Conservation (phyloP, 2,113 vertebrate genomes). For the Barbus barbus region DNA sequence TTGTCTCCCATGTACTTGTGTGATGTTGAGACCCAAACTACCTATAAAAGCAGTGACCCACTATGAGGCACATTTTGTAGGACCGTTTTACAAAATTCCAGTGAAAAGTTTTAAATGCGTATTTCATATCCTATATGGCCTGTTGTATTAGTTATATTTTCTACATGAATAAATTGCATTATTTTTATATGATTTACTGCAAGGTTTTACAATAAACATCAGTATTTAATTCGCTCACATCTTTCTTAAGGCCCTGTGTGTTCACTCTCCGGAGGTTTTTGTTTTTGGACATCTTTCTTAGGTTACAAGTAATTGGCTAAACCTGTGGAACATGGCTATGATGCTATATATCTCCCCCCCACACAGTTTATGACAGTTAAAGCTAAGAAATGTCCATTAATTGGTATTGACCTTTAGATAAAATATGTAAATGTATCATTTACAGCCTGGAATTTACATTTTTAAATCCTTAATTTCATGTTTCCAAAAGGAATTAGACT, state of each 20-base stretch:
- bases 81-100: background rate
- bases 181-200: constrained; percentile 57
- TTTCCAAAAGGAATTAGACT: background rate
- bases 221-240: constrained; percentile 47
- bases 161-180: constrained; percentile 14
- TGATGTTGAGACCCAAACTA: constrained; percentile 11
- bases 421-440: background rate
- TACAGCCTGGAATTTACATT: background rate
- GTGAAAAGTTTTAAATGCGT: background rate
- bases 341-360: background rate
- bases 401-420: background rate
- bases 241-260: constrained; percentile 57
- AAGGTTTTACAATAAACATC: constrained; percentile 61
- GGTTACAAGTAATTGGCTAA: background rate
- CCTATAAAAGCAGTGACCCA: background rate
- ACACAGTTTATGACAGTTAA: background rate
- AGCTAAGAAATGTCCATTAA: background rate
- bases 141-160: constrained; percentile 29
- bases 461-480: background rate
- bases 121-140: constrained; percentile 1
- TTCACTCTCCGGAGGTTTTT: constrained; percentile 53
- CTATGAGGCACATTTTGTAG: background rate
- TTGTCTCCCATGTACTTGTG: background rate
- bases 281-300: background rate
- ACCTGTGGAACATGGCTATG: background rate